Conservation (phyloP, 2,113 vertebrate genomes). For the Chrysochloris asiatica region DNA sequence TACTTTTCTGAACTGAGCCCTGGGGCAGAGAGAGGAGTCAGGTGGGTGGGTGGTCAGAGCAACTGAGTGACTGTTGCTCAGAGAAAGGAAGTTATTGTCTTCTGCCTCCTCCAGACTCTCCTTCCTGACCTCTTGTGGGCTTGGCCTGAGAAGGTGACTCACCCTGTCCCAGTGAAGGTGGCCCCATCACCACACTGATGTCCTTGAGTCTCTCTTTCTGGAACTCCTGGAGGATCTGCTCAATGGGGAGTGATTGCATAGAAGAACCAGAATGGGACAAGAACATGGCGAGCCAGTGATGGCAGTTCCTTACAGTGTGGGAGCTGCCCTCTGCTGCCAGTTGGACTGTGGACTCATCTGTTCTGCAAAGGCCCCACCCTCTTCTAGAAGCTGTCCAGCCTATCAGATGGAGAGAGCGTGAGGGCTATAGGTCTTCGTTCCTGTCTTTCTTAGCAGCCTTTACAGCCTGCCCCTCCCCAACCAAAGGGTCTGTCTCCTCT, state of each 20-base stretch:
- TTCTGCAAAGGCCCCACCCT: neutral
- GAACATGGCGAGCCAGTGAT: no score
- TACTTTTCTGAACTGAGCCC: neutral
- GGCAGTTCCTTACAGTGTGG: rapidly evolving
- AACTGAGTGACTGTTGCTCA: neutral
- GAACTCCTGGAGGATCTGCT: neutral
- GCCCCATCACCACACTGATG: neutral
- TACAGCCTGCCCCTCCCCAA: neutral
- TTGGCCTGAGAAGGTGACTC: no score
- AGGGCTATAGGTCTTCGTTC: neutral
- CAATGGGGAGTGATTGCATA: rapidly evolving
- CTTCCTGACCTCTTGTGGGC: neutral
- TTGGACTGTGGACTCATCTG: neutral
- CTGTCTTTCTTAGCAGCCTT: neutral
- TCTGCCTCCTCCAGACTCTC: neutral
- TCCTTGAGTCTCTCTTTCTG: neutral
- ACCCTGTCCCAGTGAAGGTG: no score
- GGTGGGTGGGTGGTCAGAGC: neutral
- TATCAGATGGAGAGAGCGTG: neutral
- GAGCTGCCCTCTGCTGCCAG: neutral
- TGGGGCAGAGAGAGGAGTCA: neutral
- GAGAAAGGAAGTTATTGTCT: no score
- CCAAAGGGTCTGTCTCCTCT: neutral
- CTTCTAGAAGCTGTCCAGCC: neutral
- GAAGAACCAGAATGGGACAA: neutral